Base-by-base conservation (phyloP, 2,888 invertebrate genomes). In the Phlogophora meticulosa region DNA sequence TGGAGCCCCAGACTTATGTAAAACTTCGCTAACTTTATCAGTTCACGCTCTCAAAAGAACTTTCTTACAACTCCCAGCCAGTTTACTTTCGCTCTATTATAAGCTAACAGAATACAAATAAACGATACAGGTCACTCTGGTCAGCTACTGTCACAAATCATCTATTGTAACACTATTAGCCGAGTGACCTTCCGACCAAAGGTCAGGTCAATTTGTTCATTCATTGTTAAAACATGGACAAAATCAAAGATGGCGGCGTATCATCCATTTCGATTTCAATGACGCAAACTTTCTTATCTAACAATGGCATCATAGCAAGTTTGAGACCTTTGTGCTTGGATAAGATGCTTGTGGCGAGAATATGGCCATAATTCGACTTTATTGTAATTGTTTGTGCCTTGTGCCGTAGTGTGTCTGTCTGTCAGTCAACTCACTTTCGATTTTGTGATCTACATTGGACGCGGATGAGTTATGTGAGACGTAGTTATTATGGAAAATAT, bases 391-490 rank as follows among this genome's bases (percentile, higher is more conserved):
- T 93, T 94, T 91, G 92, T 89, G 88, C 86, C 85, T 90, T 89
- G 91, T 91, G 91, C 90, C 92, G 86, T 87, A 85, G 84, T 89
- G 90, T 89, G 90, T 88, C 88, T 85, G 85, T 75, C 93, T 94
- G 95, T 94, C 95, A 94, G 93, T 95, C 94, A 94, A 90, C 83
- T 91, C 88, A 88, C 91, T 92, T 91, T 92, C 90, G 86, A 92
- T 87, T 77, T 81, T 90, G 79, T 91, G 94, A 92, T 93, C 92
- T 91, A 92, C 88, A 90, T 93, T 88, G 87, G 72, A 74, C 74
- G 80, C 60, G 73, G 32, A 65, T 64, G 67, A 38, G 22, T 85
- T 89, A 91, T 90, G 90, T 85, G 70, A 81, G 70, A 90, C 53
- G 32, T 76, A 78, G 67, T 65, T 11, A 42, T 11, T 17, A 11